Evolutionary conservation across 2,797 vertebrate genomes (phyloP).

Genomic region (Arctocebus calabarensis): DNA sequence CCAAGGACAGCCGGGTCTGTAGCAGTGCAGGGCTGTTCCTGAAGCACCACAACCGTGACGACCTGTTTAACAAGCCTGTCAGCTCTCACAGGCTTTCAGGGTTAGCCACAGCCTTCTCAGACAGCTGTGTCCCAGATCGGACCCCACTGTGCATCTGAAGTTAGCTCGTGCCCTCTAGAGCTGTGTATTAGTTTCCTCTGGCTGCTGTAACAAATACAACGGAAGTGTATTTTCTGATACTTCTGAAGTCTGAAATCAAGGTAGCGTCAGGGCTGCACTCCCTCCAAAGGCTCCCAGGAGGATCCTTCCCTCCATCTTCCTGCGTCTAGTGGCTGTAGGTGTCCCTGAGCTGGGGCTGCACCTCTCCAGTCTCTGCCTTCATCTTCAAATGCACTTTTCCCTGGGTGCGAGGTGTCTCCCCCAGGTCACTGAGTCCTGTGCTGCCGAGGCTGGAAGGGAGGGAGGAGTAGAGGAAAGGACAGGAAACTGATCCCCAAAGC

Average conservation of each 20-base stretch:
- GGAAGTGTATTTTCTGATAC: rapidly evolving
- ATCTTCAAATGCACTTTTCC: neutral
- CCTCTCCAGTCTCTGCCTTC: neutral
- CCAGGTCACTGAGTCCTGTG: neutral
- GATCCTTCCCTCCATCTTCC: too few relatives aligned
- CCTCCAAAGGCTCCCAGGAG: neutral
- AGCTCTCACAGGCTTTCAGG: neutral
- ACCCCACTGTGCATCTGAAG: neutral
- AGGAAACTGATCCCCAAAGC: neutral
- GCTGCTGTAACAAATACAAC: neutral
- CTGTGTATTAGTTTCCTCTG: rapidly evolving
- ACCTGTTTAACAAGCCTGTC: neutral
- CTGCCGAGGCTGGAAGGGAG: neutral
- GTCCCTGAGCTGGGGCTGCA: rapidly evolving
- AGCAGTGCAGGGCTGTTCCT: rapidly evolving
- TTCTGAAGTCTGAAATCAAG: neutral
- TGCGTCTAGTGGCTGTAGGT: neutral
- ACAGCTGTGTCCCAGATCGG: too few relatives aligned
- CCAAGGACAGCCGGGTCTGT: neutral
- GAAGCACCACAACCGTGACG: neutral
- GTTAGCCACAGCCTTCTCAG: neutral
- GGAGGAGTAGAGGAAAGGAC: rapidly evolving
- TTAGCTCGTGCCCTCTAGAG: neutral
- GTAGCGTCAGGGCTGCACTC: rapidly evolving
- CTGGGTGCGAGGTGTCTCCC: too few relatives aligned